Evolutionary conservation across 1,140 invertebrate genomes (phyloP).

Genomic region (Cataglyphis hispanica): DNA sequence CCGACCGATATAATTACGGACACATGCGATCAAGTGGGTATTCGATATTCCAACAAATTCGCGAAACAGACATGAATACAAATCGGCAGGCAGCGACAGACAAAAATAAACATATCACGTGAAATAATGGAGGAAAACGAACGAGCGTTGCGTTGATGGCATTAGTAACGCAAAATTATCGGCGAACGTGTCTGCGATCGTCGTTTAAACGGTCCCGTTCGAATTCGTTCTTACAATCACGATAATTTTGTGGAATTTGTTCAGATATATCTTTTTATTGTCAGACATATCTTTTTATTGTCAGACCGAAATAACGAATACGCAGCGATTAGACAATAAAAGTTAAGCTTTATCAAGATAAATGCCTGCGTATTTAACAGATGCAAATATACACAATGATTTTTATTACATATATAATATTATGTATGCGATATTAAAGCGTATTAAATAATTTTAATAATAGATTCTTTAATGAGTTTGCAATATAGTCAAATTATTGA

Average conservation of each 20-base stretch:
- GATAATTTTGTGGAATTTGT: not conserved
- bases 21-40: not conserved
- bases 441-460: not conserved
- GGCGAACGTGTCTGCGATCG: not conserved
- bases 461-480: not conserved
- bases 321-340: not conserved
- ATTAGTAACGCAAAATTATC: constrained; percentile 29
- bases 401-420: not conserved
- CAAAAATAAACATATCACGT: constrained; percentile 53
- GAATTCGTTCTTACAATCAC: not conserved
- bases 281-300: not conserved
- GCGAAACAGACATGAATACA: constrained; percentile 50
- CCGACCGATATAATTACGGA: constrained; percentile 37
- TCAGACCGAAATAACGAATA: not conserved
- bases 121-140: constrained; percentile 28
- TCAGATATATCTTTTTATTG: no score
- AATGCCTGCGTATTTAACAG: not conserved
- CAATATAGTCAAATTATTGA: not conserved
- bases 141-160: not conserved
- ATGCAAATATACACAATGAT: not conserved
- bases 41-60: constrained; percentile 56
- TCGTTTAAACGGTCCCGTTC: not conserved
- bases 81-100: constrained; percentile 1
- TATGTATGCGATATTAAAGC: not conserved
- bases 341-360: not conserved